Evolutionary conservation across 1,140 invertebrate species (phyloP), one percentile per base, ranked within the genome.

Genomic region (Rhyacophila brunnea): DNA sequence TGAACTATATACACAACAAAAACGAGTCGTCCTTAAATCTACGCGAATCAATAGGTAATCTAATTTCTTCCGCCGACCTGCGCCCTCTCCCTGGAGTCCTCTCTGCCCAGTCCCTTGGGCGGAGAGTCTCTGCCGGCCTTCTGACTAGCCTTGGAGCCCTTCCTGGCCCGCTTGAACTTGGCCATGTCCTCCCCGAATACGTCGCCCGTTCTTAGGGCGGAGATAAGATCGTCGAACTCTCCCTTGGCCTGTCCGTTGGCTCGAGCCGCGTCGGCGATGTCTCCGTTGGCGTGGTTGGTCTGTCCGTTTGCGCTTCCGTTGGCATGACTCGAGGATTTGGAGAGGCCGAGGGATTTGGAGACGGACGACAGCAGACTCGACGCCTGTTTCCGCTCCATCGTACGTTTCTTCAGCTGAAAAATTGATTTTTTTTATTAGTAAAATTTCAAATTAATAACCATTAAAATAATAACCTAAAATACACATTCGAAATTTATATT

Each of bases 141-240:
- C 28, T 83, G 79, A 54, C 75, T 77, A 14, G 81, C 77, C 60
- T 85, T 86, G 0, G 83, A 80, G 1, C 83, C 79, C 66, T 88
- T 87, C 49, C 88, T 81, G 7, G 87, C 91, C 34, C 92, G 77
- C 64, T 93, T 92, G 73, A 93, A 92, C 71, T 94, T 95, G 20
- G 92, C 93, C 60, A 98, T 92, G 71, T 98, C 95, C 71, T 98
- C 95, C 0, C 94, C 94, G 71, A 98, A 99, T 0, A 98, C 94
- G 71, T 98, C 96, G 0, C 96, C 96, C 0, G 95, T 97, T 67
- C 95, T 80, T 13, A 99, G 75, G 0, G 96, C 96, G 1, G 93
- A 97, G 68, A 99, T 98, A 23, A 99, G 78, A 75, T 98, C 95
- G 71, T 99, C 96, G 78, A 99, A 99, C 78, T 99, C 96, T 56